Conservation (phyloP, 2,888 invertebrate genomes). For the Zygaena filipendulae region DNA sequence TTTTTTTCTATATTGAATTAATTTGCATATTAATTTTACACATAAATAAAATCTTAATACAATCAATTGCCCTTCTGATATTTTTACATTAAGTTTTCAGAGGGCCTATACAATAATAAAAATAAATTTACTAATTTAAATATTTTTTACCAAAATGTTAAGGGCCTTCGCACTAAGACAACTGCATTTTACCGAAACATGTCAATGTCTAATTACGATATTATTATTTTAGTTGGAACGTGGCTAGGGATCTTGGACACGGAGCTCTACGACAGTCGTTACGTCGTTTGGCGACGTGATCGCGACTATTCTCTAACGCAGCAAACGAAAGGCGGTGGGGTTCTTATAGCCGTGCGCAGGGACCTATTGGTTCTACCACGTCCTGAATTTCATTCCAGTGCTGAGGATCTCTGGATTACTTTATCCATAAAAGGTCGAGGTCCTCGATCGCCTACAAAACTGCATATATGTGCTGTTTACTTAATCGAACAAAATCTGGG, state of each 20-base stretch:
- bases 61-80: too few species aligned
- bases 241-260: conserved; percentile 6
- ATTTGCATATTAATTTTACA: too few species aligned
- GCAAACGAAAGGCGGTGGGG: conserved; percentile 8
- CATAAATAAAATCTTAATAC: too few species aligned
- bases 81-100: too few species aligned
- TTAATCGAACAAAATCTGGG: conserved; percentile 6
- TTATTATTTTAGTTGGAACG: conserved; percentile 4
- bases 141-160: conserved; percentile 5
- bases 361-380: conserved; percentile 3
- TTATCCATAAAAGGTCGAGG: background rate
- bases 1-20: too few species aligned
- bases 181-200: conserved; percentile 7
- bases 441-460: background rate
- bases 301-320: conserved; percentile 4
- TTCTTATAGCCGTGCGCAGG: conserved; percentile 7
- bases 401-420: conserved; percentile 11
- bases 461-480: conserved; percentile 9
- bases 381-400: conserved; percentile 7
- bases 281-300: conserved; percentile 7
- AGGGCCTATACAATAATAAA: too few species aligned
- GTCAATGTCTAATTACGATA: conserved; percentile 1
- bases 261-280: conserved; percentile 4
- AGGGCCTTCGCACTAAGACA: conserved; percentile 4
- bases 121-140: too few species aligned